Percentiles rank a stretch among this genome's conserved stretches.
These are phyloP conservation scores for Trematocara macrostoma DNA, from an alignment of 2,113 vertebrate species.

Conservation along the genomic window DNA sequence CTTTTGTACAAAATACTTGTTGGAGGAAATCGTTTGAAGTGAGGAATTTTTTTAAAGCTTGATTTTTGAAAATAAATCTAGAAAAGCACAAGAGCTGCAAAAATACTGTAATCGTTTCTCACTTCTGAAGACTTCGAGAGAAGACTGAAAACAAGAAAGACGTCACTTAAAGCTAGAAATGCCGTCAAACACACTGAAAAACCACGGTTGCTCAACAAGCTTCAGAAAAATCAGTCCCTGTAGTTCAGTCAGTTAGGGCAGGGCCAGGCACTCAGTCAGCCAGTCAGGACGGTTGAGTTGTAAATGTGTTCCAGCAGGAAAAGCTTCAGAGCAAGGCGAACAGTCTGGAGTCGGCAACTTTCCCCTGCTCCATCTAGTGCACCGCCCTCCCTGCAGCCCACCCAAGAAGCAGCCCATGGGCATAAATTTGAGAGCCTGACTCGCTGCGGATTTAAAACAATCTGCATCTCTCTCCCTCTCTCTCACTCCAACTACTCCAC, in stretches of 20 bases:
- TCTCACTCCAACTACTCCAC: constrained; percentile 35
- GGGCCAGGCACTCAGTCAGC: constrained; percentile 35
- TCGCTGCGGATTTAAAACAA: constrained; percentile 78
- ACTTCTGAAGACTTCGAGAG: not conserved
- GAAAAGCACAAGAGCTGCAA: not conserved
- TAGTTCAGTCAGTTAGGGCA: constrained; percentile 21
- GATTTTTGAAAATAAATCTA: not conserved
- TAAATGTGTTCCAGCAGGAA: constrained; percentile 75
- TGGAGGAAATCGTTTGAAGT: not conserved
- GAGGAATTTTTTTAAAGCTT: not conserved
- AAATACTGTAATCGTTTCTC: not conserved
- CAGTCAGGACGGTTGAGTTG: constrained; percentile 61
- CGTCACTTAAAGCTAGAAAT: not conserved
- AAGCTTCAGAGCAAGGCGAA: constrained; percentile 64
- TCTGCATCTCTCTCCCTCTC: constrained; percentile 68
- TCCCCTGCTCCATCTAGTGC: constrained; percentile 62
- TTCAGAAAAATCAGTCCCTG: constrained; percentile 6
- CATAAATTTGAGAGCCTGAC: constrained; percentile 81
- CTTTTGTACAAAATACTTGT: not conserved
- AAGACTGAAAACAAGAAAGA: not conserved
- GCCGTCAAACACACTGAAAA: not conserved
- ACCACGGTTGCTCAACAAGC: constrained; percentile 5
- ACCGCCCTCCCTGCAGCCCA: constrained; percentile 73
- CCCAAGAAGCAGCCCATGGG: constrained; percentile 82
- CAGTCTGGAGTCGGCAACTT: constrained; percentile 72